Base-by-base conservation (phyloP, 2,113 vertebrate species). In the Microcebus tavaratra region DNA sequence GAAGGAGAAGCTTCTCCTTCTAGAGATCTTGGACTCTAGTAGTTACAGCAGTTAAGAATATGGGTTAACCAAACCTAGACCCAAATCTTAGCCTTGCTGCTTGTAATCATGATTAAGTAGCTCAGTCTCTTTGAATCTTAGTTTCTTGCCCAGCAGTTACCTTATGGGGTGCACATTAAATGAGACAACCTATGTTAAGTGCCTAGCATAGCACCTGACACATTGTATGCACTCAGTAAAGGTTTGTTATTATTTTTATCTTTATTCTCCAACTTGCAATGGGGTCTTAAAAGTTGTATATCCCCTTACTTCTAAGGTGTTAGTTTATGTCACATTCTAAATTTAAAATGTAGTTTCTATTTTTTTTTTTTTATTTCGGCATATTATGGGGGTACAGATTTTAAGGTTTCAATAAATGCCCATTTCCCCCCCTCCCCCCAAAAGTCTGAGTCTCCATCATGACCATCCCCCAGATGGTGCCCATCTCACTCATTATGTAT, bases 331-430 rank as follows among this genome's bases (percentile, higher is more conserved):
- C 84, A 12, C 65, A 14, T 68, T 90, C 15, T 57, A 68, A 65
- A 29, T 84, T 81, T 48, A 68, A 96, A 85, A 78, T 78, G 59
- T 90, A n/a, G 18, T 81, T 90, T 86, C 42, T 80, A 34, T 67
- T 90, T 76, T 95, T n/a, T n/a, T n/a, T n/a, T n/a, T n/a, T n/a
- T n/a, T n/a, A n/a, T n/a, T n/a, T n/a, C n/a, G n/a, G n/a, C n/a
- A n/a, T n/a, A n/a, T n/a, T n/a, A n/a, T n/a, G n/a, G n/a, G n/a
- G n/a, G n/a, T n/a, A n/a, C n/a, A n/a, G n/a, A n/a, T n/a, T n/a
- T n/a, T n/a, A n/a, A n/a, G n/a, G n/a, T n/a, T n/a, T n/a, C n/a
- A n/a, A n/a, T n/a, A n/a, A n/a, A n/a, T n/a, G n/a, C n/a, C n/a
- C n/a, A n/a, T n/a, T n/a, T n/a, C n/a, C n/a, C n/a, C n/a, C n/a